phyloP scores from a whole-genome alignment of 2,888 invertebrate species.

The Coelinius sp. region DNA sequence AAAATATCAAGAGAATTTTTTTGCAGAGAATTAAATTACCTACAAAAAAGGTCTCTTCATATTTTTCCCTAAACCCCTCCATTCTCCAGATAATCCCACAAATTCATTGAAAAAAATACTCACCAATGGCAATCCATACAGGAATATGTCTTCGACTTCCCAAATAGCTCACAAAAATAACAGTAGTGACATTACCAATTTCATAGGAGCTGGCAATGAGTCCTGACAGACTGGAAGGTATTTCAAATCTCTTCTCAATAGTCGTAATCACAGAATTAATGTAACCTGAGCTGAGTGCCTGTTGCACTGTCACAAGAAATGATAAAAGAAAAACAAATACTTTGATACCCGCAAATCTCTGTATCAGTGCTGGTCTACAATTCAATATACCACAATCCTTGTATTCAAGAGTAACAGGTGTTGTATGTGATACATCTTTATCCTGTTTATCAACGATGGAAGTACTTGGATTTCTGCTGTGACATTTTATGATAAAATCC shows the following conservation, averaged over 20 bases:
- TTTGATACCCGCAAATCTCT: constrained; percentile 92
- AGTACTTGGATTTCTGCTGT: constrained; percentile 71
- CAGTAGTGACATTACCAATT: constrained; percentile 95
- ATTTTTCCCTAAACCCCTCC: too few relatives aligned
- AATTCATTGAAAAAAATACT: too few relatives aligned
- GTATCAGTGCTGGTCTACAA: constrained; percentile 88
- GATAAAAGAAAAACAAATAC: constrained; percentile 91
- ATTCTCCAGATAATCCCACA: not conserved
- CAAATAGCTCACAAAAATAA: constrained; percentile 95
- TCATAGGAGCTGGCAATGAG: constrained; percentile 95
- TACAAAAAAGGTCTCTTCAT: too few relatives aligned
- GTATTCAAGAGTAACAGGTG: constrained; percentile 74
- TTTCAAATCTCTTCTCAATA: constrained; percentile 95
- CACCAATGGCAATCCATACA: constrained; percentile 93
- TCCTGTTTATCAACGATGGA: constrained; percentile 70
- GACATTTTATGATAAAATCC: constrained; percentile 71
- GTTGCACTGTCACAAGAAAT: constrained; percentile 90
- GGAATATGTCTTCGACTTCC: constrained; percentile 94
- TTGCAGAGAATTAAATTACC: too few relatives aligned
- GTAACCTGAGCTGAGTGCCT: constrained; percentile 91
- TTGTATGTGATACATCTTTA: constrained; percentile 66
- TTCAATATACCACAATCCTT: constrained; percentile 91
- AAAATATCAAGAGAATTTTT: too few relatives aligned
- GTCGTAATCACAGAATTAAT: constrained; percentile 97
- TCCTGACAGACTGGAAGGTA: constrained; percentile 93